Base-by-base conservation (phyloP, 2,797 vertebrate species). In the Falco concolor region DNA sequence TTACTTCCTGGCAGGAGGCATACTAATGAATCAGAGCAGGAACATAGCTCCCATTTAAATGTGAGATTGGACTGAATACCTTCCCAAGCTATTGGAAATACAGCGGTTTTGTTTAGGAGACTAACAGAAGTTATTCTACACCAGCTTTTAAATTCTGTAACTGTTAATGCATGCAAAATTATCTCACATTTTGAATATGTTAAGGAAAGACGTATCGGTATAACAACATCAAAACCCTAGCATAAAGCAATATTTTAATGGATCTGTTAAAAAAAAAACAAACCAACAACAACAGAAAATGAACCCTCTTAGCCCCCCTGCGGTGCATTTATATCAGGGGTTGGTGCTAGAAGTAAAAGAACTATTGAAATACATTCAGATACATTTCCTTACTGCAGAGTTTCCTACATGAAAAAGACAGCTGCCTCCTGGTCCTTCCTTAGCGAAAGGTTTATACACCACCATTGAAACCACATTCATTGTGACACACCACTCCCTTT, bases 221-320 rank as follows among this genome's bases (percentile, higher is more conserved):
- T 13, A 44, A 84, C 11, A 73, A 7, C 16, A 82, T 8, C 8
- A 50, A 67, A 30, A 52, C 10, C 4, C 8, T 36, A 42, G 27
- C 25, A 13, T 36, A 78, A 84, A 84, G 7, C 13, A 40, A 2
- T 13, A 49, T 34, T 81, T 54, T 74, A 30, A 67, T 21, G 0
- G 57, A 53, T 30, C 24, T 13, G 2, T 3, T n/a, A 8, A 2
- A 6, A 4, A 16, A n/a, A 24, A 25, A n/a, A n/a, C n/a, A n/a
- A n/a, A n/a, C n/a, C n/a, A 13, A 34, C n/a, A 38, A 42, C 42
- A 42, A 42, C 42, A 44, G 17, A 44, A 44, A 44, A 44, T 44
- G 8, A 15, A 76, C 10, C 20, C 28, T 53, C 4, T 30, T 54
- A 23, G 42, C 10, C 17, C 65, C 34, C 18, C n/a, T 34, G 36